Base-by-base conservation (phyloP, 2,797 vertebrate genomes). In the Decapterus maruadsi region DNA sequence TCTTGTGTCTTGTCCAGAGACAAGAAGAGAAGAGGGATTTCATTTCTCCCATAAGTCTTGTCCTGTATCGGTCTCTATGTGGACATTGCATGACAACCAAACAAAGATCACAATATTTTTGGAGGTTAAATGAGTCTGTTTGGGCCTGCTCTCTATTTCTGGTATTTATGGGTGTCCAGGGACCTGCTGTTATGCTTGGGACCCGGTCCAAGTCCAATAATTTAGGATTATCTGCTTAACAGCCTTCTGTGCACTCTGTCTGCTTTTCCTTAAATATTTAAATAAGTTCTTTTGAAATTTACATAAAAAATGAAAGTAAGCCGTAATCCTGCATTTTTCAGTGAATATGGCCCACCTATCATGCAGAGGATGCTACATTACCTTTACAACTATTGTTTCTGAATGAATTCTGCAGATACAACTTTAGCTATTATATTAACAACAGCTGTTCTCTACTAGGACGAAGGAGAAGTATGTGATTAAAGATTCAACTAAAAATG, bases 111-210 rank as follows among this genome's bases (percentile, higher is more conserved):
- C 50, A 40, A 72, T 78, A 59, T 64, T 74, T 80, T 67, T 19
- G 8, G 68, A 81, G 20, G 78, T 81, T 71, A 51, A 65, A 56
- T 56, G 19, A 67, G 65, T 80, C 64, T n/a, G 4, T 69, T n/a
- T 50, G 72, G 72, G 34, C 40, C 64, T 67, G 57, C 14, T 68
- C 77, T 83, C 64, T 81, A 75, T 81, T 75, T 69, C 64, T 80
- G 63, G 57, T 67, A 78, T 90, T 82, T 62, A 80, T 84, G 72
- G 60, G 72, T 11, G 20, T 69, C 77, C 17, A 20, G 89, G 75
- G 89, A 75, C 56, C 14, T 26, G 56, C 42, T 82, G 82, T 86
- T 85, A 73, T 81, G 55, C 53, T 88, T 89, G 90, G 80, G 61
- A 63, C 20, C 0, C 2, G 0, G 74, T 71, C 83, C 54, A 57